These are phyloP conservation scores for Physella acuta DNA, from an alignment of 1,140 invertebrate species.

Conservation along the genomic window DNA sequence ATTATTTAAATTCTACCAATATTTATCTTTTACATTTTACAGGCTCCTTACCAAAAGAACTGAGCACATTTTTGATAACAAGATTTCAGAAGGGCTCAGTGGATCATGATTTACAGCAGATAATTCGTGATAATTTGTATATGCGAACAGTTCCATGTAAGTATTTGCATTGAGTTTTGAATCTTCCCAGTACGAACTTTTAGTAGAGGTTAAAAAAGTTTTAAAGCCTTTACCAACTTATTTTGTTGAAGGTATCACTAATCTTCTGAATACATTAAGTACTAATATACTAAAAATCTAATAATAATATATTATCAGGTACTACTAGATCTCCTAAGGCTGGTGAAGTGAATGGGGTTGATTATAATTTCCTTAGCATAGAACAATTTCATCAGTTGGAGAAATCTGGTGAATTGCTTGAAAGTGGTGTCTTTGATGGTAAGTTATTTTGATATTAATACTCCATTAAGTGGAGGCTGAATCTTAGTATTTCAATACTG, in stretches of 20 bases:
- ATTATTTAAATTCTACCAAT: neutral
- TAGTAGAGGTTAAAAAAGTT: too few relatives aligned
- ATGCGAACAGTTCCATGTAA: conserved; percentile 70
- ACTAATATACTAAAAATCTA: too few relatives aligned
- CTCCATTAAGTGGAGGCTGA: too few relatives aligned
- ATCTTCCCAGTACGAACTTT: too few relatives aligned
- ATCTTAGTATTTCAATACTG: too few relatives aligned
- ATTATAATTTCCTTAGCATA: conserved; percentile 68
- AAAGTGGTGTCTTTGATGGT: conserved; percentile 72
- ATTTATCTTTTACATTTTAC: neutral
- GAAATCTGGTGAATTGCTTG: conserved; percentile 67
- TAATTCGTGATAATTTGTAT: conserved; percentile 73
- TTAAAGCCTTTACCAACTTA: too few relatives aligned
- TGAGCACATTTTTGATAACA: conserved; percentile 68
- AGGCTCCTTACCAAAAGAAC: conserved; percentile 61
- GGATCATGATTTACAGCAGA: conserved; percentile 72
- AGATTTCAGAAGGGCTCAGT: conserved; percentile 69
- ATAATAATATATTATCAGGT: too few relatives aligned
- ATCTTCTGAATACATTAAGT: too few relatives aligned
- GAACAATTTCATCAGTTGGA: conserved; percentile 69
- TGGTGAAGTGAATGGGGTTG: conserved; percentile 70
- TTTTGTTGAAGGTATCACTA: too few relatives aligned
- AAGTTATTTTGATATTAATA: conserved; percentile 32
- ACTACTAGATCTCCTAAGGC: conserved; percentile 67
- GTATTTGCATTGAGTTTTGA: too few relatives aligned